A percentile compares a stretch with the other conserved stretches of the same genome.
These are phyloP conservation scores for Bufo bufo DNA, from an alignment of 2,113 vertebrate species.

Conservation along the genomic window DNA sequence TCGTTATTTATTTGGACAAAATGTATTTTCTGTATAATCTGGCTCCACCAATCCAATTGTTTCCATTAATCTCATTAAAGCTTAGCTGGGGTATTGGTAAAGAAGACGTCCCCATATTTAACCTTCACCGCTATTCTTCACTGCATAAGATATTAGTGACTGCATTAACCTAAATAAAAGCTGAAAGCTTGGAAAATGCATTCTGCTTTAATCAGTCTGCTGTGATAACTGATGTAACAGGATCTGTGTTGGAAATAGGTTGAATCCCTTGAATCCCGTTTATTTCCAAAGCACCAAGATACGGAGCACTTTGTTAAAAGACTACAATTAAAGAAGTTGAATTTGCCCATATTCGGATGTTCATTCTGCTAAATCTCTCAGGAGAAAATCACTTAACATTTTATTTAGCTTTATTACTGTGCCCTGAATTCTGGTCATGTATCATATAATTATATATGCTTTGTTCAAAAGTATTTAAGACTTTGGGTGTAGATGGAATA, in stretches of 20 bases:
- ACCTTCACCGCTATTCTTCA: slow-evolving; percentile 51
- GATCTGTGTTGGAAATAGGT: slow-evolving; percentile 40
- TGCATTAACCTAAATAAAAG: slow-evolving; percentile 54
- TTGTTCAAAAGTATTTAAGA: background rate
- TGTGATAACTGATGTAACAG: slow-evolving; percentile 48
- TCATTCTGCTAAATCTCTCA: background rate
- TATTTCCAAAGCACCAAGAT: slow-evolving; percentile 25
- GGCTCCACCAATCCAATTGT: slow-evolving; percentile 23
- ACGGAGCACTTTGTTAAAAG: slow-evolving; percentile 3
- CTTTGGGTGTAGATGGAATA: background rate
- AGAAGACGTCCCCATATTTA: slow-evolving; percentile 50
- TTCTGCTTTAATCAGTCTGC: slow-evolving; percentile 51
- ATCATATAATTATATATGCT: background rate
- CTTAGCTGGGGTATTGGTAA: slow-evolving; percentile 38
- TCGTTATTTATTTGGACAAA: background rate
- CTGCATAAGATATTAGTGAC: slow-evolving; percentile 51
- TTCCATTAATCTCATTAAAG: slow-evolving; percentile 46
- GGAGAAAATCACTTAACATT: background rate
- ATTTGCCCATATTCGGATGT: background rate
- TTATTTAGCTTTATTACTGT: background rate
- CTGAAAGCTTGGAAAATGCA: slow-evolving; percentile 46
- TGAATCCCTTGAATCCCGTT: slow-evolving; percentile 33
- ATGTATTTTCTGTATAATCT: slow-evolving; percentile 13
- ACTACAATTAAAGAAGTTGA: background rate
- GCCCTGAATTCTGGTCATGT: background rate